Evolutionary conservation across 23 tunicate genomes (phyloP).

Genomic region (Styela plicata): DNA sequence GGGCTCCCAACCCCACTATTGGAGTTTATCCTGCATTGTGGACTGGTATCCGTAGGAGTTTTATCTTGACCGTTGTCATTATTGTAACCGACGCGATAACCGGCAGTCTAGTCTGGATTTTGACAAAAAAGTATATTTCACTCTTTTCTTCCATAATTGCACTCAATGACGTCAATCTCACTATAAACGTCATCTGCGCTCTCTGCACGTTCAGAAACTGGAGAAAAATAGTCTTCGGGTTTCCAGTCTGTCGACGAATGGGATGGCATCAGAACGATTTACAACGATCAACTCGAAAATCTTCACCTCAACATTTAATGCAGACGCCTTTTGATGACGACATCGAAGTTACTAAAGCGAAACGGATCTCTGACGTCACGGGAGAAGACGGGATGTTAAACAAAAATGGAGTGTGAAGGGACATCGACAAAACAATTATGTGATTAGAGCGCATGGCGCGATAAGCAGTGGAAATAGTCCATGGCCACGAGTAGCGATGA

Average conservation of each 20-base stretch:
- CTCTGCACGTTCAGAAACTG: slow-evolving; percentile 30
- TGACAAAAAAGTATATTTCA: slow-evolving; percentile 5
- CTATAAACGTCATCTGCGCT: slow-evolving; percentile 22
- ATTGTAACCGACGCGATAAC: slow-evolving; percentile 19
- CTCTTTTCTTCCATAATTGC: slow-evolving; percentile 29
- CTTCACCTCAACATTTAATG: not conserved
- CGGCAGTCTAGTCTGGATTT: slow-evolving; percentile 10
- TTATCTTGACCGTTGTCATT: slow-evolving; percentile 22
- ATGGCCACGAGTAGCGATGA: too few species aligned
- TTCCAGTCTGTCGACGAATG: slow-evolving; percentile 18
- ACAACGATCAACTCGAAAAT: not conserved
- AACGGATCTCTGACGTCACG: not conserved
- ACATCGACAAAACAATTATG: too few species aligned
- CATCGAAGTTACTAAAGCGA: not conserved
- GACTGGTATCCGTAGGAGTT: slow-evolving; percentile 24
- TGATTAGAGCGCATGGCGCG: too few species aligned
- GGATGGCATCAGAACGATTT: slow-evolving; percentile 6
- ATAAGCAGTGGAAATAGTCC: too few species aligned
- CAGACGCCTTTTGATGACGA: not conserved
- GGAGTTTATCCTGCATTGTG: slow-evolving; percentile 25
- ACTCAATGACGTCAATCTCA: slow-evolving; percentile 24
- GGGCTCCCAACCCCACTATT: not conserved
- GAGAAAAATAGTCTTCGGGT: slow-evolving; percentile 30
- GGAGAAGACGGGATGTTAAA: too few species aligned
- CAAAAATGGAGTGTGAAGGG: too few species aligned